Conservation (phyloP, 1,140 invertebrate species). For the Proctacanthus coquilletti region DNA sequence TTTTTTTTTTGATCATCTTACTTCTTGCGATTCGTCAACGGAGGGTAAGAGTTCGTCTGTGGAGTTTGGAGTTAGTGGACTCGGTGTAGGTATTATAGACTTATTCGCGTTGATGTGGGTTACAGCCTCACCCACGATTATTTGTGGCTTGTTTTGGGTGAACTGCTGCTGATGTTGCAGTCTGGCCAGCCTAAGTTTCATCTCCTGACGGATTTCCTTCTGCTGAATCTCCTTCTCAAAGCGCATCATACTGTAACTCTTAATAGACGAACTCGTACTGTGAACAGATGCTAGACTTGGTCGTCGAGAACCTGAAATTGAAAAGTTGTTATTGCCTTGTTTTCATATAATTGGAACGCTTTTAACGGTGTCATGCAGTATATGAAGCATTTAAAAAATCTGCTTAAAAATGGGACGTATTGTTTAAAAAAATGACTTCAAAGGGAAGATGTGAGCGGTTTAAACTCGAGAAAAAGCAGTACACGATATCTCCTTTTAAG, state of each 20-base stretch:
- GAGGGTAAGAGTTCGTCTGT: conserved; percentile 60
- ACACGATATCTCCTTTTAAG: too few relatives aligned
- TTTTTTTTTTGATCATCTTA: conserved; percentile 15
- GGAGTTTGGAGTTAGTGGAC: conserved; percentile 56
- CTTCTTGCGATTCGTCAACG: conserved; percentile 57
- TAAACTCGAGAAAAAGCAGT: too few relatives aligned
- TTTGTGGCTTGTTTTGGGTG: conserved; percentile 26
- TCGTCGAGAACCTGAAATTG: conserved; percentile 52
- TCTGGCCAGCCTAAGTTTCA: conserved; percentile 53
- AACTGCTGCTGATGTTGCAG: conserved; percentile 31
- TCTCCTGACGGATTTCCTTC: conserved; percentile 53
- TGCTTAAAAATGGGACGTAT: background rate
- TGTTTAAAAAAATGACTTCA: background rate
- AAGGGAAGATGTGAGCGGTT: background rate
- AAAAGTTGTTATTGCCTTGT: too few relatives aligned
- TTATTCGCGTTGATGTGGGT: conserved; percentile 12
- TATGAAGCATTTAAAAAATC: background rate
- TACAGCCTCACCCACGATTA: conserved; percentile 24
- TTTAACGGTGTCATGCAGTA: too few relatives aligned
- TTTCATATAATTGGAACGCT: too few relatives aligned
- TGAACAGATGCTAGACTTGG: conserved; percentile 66
- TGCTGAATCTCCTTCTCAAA: conserved; percentile 62
- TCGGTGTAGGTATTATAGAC: conserved; percentile 41
- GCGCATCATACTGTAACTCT: conserved; percentile 57
- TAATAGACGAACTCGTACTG: conserved; percentile 59